Base-by-base conservation (phyloP, 2,797 vertebrate species). In the Mallotus villosus region DNA sequence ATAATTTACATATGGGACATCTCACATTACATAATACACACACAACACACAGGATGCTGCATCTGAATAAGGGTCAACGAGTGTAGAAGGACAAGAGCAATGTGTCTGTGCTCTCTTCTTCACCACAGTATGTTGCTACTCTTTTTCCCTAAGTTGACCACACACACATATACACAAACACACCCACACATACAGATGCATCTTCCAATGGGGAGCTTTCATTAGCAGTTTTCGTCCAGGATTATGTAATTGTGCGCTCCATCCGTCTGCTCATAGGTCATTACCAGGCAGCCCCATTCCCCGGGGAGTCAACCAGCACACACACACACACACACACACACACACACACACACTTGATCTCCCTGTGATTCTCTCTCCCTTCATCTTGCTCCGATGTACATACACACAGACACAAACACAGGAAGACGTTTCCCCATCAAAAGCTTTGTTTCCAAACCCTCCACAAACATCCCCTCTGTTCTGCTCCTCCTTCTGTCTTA, bases 1-100 rank as follows among this genome's bases (percentile, higher is more conserved):
- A 88, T 86, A 81, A 87, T 91, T 91, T 83, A 87, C 83, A 92
- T 91, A 77, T 87, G 84, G 71, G 86, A 87, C 85, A 85, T 86
- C 84, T 82, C 74, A 84, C 79, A 88, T 88, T 81, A 86, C 82
- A 67, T 21, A 59, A 68, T 72, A 73, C 60, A 71, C 61, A 66
- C 58, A 68, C 76, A 29, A 67, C 46, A 53, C 64, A 51, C 67
- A 64, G 22, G 22, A 60, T 24, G 65, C 75, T 78, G 75, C 58
- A 80, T 77, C 75, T 60, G 74, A 34, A 66, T 41, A 17, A 19
- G 27, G 72, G 78, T 84, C 80, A 79, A 84, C 74, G 68, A 80
- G 46, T 41, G 4, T 29, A 46, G 22, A 24, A 12, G 11, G 53
- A 58, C 67, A 62, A 73, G 60, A 66, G 64, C 41, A 72, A 5